Evolutionary conservation across 2,797 vertebrate genomes (phyloP).

Genomic region (Semotilus atromaculatus): DNA sequence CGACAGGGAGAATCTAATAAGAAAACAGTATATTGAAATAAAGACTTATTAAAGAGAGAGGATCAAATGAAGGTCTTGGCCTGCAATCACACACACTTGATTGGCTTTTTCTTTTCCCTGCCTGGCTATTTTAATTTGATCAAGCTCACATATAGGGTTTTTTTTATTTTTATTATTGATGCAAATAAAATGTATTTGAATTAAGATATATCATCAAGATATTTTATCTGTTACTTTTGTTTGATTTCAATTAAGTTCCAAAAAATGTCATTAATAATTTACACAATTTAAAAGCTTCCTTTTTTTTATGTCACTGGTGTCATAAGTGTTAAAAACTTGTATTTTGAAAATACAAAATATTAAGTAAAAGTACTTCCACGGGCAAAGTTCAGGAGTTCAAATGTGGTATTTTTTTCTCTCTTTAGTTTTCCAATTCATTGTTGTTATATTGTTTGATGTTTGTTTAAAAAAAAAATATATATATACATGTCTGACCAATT

Average conservation of each 20-base stretch:
- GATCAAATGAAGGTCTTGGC: constrained; percentile 64
- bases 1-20: constrained; percentile 69
- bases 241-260: background rate
- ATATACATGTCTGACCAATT: no score
- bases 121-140: background rate
- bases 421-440: background rate
- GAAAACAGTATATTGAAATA: constrained; percentile 69
- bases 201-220: background rate
- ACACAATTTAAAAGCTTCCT: background rate
- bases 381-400: background rate
- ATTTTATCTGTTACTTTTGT: background rate
- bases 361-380: background rate
- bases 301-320: background rate
- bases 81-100: constrained; percentile 60
- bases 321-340: background rate
- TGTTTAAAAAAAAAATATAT: background rate
- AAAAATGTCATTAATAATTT: background rate
- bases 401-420: background rate
- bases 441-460: background rate
- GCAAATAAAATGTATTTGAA: background rate
- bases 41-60: constrained; percentile 71
- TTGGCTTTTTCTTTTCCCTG: constrained; percentile 28
- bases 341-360: background rate
- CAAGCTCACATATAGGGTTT: background rate
- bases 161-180: background rate